Conservation (phyloP, 2,113 vertebrate genomes). For the Siniperca chuatsi region DNA sequence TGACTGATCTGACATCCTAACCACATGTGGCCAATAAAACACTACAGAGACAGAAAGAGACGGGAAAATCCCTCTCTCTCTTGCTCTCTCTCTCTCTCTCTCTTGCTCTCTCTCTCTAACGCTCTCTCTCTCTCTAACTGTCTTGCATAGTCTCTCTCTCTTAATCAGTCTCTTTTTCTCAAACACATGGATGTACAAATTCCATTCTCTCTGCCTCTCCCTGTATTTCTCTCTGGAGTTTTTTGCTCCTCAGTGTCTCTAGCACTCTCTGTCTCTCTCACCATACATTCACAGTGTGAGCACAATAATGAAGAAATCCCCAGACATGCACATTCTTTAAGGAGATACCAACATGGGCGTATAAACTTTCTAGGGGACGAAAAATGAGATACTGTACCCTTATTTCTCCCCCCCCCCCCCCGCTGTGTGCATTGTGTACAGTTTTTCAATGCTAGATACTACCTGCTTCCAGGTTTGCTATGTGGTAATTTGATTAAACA, state of each 20-base stretch:
- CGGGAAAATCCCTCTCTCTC: constrained; percentile 67
- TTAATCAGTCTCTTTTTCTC: constrained; percentile 13
- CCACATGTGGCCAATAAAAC: constrained; percentile 78
- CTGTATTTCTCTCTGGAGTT: constrained; percentile 3
- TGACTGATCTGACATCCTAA: constrained; percentile 69
- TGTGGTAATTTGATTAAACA: not conserved
- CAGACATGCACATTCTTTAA: no score
- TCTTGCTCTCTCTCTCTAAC: not conserved
- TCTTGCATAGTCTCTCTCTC: constrained; percentile 6
- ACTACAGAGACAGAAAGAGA: constrained; percentile 60
- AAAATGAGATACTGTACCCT: no score
- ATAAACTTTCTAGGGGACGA: no score
- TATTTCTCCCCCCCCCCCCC: no score
- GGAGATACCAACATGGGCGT: not conserved
- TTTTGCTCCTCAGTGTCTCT: not conserved
- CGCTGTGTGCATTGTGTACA: not conserved
- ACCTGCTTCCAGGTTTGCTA: not conserved
- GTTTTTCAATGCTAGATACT: no score
- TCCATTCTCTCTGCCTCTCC: constrained; percentile 39
- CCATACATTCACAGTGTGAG: not conserved
- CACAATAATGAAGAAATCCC: not conserved
- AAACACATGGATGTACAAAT: constrained; percentile 40
- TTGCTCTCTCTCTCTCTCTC: constrained; percentile 9
- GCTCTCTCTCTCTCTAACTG: not conserved
- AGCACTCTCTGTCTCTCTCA: not conserved